A percentile compares a stretch with the other conserved stretches of the same genome.
These are phyloP conservation scores for Hemibagrus wyckioides DNA, from an alignment of 2,113 vertebrate genomes.

Conservation along the genomic window DNA sequence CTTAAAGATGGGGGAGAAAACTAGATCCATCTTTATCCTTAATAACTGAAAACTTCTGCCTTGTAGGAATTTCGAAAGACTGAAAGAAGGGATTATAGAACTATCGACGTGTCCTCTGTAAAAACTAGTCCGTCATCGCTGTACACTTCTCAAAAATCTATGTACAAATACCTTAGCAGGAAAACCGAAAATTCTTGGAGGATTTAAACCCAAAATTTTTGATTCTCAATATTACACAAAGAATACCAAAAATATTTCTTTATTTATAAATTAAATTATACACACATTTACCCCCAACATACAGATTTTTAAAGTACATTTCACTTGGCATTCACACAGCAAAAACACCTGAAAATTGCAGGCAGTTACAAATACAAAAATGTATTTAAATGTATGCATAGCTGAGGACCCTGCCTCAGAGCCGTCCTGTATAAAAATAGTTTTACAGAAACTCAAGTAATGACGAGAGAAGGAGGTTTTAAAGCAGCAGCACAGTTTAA, in stretches of 20 bases:
- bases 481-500: slow-evolving; percentile 68
- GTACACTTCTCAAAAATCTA: slow-evolving; percentile 35
- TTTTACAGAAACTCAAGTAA: slow-evolving; percentile 57
- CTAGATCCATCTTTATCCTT: not conserved
- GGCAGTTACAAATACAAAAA: slow-evolving; percentile 97
- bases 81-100: not conserved
- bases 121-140: slow-evolving; percentile 15
- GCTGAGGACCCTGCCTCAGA: slow-evolving; percentile 82
- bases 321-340: slow-evolving; percentile 82
- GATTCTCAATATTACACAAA: slow-evolving; percentile 91
- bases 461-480: slow-evolving; percentile 62
- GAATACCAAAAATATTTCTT: slow-evolving; percentile 97
- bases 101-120: not conserved
- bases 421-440: slow-evolving; percentile 80
- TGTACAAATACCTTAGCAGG: slow-evolving; percentile 26
- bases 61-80: not conserved
- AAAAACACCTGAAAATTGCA: slow-evolving; percentile 86
- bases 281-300: slow-evolving; percentile 71
- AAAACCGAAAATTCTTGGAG: slow-evolving; percentile 34
- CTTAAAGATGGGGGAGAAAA: not conserved
- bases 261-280: slow-evolving; percentile 96
- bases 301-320: slow-evolving; percentile 68
- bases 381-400: slow-evolving; percentile 87
- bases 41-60: slow-evolving; percentile 31
- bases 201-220: slow-evolving; percentile 58